Evolutionary conservation across 2,113 vertebrate species (phyloP).

Genomic region (Indicator maculatus): DNA sequence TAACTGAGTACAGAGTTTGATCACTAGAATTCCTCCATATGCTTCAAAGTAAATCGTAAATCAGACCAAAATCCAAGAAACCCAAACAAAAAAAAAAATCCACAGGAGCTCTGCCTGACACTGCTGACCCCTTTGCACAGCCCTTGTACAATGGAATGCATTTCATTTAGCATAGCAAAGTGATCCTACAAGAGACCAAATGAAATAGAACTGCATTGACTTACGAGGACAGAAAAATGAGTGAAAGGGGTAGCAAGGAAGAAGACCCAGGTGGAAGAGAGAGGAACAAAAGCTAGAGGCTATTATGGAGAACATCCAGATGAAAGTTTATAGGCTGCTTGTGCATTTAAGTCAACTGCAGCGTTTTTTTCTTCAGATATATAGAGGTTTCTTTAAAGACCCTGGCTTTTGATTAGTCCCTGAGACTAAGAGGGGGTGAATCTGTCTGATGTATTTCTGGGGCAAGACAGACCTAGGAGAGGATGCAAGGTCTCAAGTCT

Average conservation of each 20-base stretch:
- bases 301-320: neutral
- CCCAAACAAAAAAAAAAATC: neutral
- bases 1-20: neutral
- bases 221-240: neutral
- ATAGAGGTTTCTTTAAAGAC: neutral
- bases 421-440: neutral
- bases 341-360: neutral
- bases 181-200: neutral
- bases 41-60: neutral
- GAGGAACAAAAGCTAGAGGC: neutral
- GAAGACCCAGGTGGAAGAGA: neutral
- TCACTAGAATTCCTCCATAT: neutral
- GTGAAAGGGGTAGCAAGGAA: neutral
- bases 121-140: neutral
- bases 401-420: neutral
- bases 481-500: rapidly evolving
- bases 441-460: neutral
- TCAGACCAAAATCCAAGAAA: neutral
- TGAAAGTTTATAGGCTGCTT: neutral
- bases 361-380: neutral
- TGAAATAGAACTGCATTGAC: neutral
- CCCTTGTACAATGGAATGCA: neutral
- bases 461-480: neutral
- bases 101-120: neutral
- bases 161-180: neutral